These are phyloP conservation scores for Furnarius figulus DNA, from an alignment of 2,113 vertebrate genomes.

Conservation along the genomic window DNA sequence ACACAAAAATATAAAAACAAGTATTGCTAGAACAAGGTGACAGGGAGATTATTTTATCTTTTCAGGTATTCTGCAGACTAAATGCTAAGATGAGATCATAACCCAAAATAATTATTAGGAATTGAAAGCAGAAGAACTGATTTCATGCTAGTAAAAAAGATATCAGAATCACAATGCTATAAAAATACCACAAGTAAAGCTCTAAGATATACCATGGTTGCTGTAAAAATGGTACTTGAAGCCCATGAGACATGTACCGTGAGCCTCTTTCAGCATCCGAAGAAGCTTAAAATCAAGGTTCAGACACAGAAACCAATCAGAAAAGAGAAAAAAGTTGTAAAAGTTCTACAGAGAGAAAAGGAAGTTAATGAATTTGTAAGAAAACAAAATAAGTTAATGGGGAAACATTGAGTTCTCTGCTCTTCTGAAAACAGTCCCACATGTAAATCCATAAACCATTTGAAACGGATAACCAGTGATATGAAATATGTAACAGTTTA, in stretches of 20 bases:
- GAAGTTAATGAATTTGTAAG: not conserved
- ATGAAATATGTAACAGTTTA: not conserved
- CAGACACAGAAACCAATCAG: not conserved
- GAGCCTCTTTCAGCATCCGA: not conserved
- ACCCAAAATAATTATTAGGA: not conserved
- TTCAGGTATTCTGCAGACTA: not conserved
- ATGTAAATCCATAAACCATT: not conserved
- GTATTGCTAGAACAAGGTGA: not conserved
- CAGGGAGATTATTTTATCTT: not conserved
- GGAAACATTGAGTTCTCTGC: not conserved
- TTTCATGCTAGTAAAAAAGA: not conserved
- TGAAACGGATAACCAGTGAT: not conserved
- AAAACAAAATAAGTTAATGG: not conserved
- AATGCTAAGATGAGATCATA: not conserved
- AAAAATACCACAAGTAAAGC: not conserved
- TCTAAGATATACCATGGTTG: not conserved
- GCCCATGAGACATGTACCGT: accelerated
- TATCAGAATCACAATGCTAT: not conserved
- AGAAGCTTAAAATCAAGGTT: not conserved
- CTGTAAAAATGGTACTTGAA: not conserved
- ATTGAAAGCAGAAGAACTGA: not conserved
- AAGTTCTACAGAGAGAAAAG: not conserved
- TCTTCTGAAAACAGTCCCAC: not conserved
- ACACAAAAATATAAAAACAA: not conserved
- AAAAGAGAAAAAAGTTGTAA: not conserved